Percentiles rank a stretch among this genome's conserved stretches.
phyloP scores from a whole-genome alignment of 2,113 vertebrate species.

The Ciconia stormi region DNA sequence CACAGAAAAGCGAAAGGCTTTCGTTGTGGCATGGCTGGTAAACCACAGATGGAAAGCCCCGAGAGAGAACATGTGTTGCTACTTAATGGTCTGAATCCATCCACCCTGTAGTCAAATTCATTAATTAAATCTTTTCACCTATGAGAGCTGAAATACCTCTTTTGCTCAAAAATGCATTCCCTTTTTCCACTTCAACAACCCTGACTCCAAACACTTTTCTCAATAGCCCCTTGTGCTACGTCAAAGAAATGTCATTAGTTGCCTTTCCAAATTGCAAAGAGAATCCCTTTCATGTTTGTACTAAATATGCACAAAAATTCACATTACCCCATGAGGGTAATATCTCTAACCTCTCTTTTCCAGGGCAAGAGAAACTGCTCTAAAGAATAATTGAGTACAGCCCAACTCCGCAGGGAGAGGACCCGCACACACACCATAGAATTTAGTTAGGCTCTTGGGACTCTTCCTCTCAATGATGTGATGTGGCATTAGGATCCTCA shows the following conservation, averaged over 20 bases:
- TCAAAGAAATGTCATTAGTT: background rate
- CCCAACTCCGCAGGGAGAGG: background rate
- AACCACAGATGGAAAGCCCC: slow-evolving; percentile 62
- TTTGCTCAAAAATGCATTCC: background rate
- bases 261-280: background rate
- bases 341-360: background rate
- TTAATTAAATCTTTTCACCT: background rate
- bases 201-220: background rate
- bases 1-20: slow-evolving; percentile 11
- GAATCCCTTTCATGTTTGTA: background rate
- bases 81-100: background rate
- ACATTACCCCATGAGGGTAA: background rate
- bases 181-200: background rate
- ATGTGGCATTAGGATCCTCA: background rate
- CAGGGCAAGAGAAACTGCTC: background rate
- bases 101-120: background rate
- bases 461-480: background rate
- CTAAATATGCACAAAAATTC: background rate
- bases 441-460: background rate
- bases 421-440: accelerated
- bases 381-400: background rate
- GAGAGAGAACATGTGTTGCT: background rate
- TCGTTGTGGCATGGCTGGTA: slow-evolving; percentile 35
- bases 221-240: background rate
- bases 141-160: background rate